Base-by-base conservation (phyloP, 2,797 vertebrate species). In the Bothrops alternatus region DNA sequence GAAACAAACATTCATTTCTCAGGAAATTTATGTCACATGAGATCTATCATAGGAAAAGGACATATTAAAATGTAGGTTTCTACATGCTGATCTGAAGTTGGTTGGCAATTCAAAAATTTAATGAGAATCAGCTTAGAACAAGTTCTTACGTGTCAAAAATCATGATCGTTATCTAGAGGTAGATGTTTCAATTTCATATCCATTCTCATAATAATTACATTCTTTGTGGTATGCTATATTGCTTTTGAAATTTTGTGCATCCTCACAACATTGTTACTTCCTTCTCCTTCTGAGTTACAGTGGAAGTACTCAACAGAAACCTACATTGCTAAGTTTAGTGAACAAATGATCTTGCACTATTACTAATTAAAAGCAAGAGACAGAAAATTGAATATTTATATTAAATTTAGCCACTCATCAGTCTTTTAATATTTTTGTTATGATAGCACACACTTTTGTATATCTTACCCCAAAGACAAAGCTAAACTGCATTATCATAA, bases 1-100 rank as follows among this genome's bases (percentile, higher is more conserved):
- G 93, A 96, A 37, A 96, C 91, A 95, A 95, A 94, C 91, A 26
- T 18, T 90, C 28, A 87, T 94, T 91, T 63, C 32, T 86, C 55
- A 78, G 13, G 8, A 14, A 12, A 58, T 23, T 60, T 23, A 42
- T 86, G 37, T 50, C 32, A 90, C 42, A 60, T 58, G 55, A 37
- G 16, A 82, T 57, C 23, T 61, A 61, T 86, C 58, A 56, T 4
- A 56, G 56, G 50, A 90, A 73, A 53, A 23, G 25, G 32, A 73
- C 42, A 23, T 56, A 69, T 23, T 55, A 90, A 37, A 23, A 37
- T 56, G n/a, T 56, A 56, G 25, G 50, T 56, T n/a, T 32, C 23
- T 82, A 82, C 47, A n/a, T 18, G 47, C 7, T 18, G 7, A 18
- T n/a, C 26, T 92, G 63, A 10, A 37, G n/a, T 61, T 37, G 0